phyloP scores from a whole-genome alignment of 2,797 vertebrate species.

The Microhierax caerulescens region DNA sequence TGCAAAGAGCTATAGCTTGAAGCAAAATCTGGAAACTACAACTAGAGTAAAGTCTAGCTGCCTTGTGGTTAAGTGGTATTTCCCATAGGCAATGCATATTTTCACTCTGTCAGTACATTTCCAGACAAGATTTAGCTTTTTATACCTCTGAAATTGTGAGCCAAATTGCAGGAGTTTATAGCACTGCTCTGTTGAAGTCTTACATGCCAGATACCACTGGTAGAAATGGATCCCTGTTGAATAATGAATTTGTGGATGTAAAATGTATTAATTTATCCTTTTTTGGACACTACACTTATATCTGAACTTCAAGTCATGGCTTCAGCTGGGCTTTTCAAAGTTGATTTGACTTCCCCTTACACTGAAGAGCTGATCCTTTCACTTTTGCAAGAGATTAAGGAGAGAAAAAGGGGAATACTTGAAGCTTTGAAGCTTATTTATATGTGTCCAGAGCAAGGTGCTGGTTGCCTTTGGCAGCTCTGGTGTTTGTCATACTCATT shows the following conservation, averaged over 20 bases:
- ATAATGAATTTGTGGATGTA: neutral
- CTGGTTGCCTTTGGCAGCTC: neutral
- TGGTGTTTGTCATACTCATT: neutral
- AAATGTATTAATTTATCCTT: neutral
- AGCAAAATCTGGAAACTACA: constrained; percentile 24
- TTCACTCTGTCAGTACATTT: constrained; percentile 15
- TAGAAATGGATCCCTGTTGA: neutral
- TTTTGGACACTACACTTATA: neutral
- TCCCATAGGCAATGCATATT: neutral
- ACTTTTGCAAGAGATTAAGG: neutral
- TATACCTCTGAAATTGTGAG: neutral
- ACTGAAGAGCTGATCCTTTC: neutral
- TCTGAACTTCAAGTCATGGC: neutral
- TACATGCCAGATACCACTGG: neutral
- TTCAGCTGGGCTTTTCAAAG: neutral
- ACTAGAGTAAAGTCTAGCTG: constrained; percentile 28
- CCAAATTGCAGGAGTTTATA: neutral
- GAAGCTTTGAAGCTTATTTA: neutral
- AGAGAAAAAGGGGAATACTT: neutral
- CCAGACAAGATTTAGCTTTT: neutral
- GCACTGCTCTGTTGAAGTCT: neutral
- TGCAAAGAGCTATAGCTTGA: constrained; percentile 14
- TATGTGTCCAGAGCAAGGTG: neutral
- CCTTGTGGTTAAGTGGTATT: constrained; percentile 21
- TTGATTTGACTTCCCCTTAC: neutral